phyloP scores from a whole-genome alignment of 23 tunicate genomes.

The Corella eumyota region DNA sequence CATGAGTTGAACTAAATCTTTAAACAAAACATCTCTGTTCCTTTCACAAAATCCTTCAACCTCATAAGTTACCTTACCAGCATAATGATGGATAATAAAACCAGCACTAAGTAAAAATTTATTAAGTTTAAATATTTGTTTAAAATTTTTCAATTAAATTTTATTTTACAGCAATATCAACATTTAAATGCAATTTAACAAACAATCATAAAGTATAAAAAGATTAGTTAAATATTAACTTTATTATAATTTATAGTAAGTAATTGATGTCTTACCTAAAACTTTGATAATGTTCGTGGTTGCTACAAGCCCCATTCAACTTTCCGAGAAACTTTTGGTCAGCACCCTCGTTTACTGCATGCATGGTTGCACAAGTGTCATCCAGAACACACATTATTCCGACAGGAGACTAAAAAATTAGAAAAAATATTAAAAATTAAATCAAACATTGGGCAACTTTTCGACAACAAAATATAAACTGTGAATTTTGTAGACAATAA shows the following conservation, averaged over 20 bases:
- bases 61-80: conserved; percentile 91
- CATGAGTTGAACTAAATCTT: conserved; percentile 90
- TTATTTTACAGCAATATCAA: no score
- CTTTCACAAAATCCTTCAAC: conserved; percentile 89
- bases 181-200: no score
- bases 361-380: conserved; percentile 97
- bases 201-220: no score
- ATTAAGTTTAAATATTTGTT: no score
- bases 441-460: not conserved
- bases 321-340: conserved; percentile 85
- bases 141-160: no score
- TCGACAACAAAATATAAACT: no score
- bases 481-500: no score
- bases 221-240: no score
- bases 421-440: not conserved
- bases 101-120: conserved; percentile 35
- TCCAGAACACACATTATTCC: conserved; percentile 93
- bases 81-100: conserved; percentile 86
- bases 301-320: conserved; percentile 47
- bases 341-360: conserved; percentile 86
- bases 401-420: conserved; percentile 49
- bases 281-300: conserved; percentile 65
- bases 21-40: conserved; percentile 79
- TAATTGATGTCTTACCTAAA: conserved; percentile 72
- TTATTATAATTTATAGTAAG: no score